These are phyloP conservation scores for Muntiacus muntjak DNA, from an alignment of 2,113 vertebrate genomes.

Conservation along the genomic window DNA sequence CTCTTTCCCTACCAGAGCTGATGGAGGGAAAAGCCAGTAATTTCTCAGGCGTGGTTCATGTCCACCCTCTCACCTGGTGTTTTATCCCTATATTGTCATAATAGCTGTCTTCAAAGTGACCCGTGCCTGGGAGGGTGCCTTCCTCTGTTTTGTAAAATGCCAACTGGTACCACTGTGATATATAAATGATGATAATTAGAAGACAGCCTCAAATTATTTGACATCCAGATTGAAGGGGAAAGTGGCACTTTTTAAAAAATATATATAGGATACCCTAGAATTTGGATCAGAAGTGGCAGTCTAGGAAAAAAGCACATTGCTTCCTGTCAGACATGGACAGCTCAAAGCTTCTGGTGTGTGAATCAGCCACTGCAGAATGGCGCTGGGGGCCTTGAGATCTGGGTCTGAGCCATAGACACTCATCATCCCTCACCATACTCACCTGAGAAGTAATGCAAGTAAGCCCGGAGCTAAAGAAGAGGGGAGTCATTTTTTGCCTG, in stretches of 20 bases:
- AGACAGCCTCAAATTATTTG: slow-evolving; percentile 50
- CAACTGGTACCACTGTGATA: neutral
- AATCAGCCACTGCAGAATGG: neutral
- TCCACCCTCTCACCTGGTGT: slow-evolving; percentile 62
- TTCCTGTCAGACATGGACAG: neutral
- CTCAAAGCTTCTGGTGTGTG: neutral
- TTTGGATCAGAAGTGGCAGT: slow-evolving; percentile 57
- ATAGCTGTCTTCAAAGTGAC: neutral
- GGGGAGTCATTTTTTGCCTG: neutral
- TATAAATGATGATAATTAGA: slow-evolving; percentile 62
- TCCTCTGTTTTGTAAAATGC: slow-evolving; percentile 53
- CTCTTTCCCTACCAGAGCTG: neutral
- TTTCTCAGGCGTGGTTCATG: neutral
- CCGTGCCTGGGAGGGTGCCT: slow-evolving; percentile 29
- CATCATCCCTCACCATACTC: neutral
- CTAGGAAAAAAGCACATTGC: neutral
- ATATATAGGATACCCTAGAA: slow-evolving; percentile 52
- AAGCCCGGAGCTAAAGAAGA: neutral
- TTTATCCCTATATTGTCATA: neutral
- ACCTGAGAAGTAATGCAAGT: neutral
- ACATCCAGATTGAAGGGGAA: slow-evolving; percentile 64
- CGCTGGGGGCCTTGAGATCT: neutral
- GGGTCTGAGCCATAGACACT: neutral
- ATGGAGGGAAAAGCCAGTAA: neutral
- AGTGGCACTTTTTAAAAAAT: slow-evolving; percentile 32